phyloP scores from a whole-genome alignment of 2,113 vertebrate species.

The Formicarius rufipectus region DNA sequence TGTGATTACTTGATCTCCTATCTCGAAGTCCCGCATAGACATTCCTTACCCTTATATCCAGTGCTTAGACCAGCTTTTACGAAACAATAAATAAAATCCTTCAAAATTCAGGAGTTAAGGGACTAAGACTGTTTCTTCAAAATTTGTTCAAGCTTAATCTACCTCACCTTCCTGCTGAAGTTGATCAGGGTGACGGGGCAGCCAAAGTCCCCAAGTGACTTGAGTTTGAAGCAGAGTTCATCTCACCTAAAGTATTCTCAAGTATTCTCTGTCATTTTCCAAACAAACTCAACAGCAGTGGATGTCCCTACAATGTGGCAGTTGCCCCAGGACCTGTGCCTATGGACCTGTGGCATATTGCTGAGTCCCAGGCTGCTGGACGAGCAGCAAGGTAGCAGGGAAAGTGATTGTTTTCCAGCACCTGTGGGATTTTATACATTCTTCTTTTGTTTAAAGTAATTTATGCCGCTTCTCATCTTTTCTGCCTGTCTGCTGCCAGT shows the following conservation, averaged over 20 bases:
- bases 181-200: accelerated
- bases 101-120: not conserved
- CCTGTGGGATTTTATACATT: not conserved
- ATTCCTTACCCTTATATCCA: not conserved
- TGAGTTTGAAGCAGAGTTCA: not conserved
- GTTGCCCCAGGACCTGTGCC: not conserved
- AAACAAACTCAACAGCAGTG: not conserved
- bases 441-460: not conserved
- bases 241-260: not conserved
- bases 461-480: not conserved
- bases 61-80: not conserved
- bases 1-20: not conserved
- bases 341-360: not conserved
- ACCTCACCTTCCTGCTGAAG: not conserved
- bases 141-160: not conserved
- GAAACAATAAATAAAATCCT: not conserved
- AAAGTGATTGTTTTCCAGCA: not conserved
- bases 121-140: not conserved
- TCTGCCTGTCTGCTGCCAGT: not conserved
- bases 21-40: not conserved
- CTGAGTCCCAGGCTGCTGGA: not conserved
- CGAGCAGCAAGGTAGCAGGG: not conserved
- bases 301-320: not conserved
- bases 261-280: not conserved
- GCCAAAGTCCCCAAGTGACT: not conserved